phyloP scores from a whole-genome alignment of 2,797 vertebrate species.

The Siniperca scherzeri region DNA sequence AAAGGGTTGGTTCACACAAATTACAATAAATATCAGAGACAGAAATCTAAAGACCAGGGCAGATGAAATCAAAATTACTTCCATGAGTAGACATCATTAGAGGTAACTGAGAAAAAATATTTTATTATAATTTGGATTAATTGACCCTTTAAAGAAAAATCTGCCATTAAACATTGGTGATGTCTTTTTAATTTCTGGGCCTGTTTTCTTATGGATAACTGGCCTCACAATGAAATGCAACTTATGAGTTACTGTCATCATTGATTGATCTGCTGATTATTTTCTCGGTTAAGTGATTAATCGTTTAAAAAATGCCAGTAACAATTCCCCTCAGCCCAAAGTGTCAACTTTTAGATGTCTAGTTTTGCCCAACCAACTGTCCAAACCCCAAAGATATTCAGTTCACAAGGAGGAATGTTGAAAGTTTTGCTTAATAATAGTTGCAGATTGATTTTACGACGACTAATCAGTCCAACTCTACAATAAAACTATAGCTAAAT shows the following conservation, averaged over 20 bases:
- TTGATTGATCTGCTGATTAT: not conserved
- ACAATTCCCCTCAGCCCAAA: not conserved
- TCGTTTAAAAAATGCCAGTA: not conserved
- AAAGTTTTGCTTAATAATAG: not conserved
- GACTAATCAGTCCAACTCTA: not conserved
- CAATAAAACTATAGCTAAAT: not conserved
- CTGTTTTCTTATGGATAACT: not conserved
- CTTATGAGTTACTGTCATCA: not conserved
- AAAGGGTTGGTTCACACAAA: not conserved
- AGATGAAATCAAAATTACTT: not conserved
- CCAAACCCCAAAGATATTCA: not conserved
- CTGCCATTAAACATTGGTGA: not conserved
- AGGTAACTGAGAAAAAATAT: not conserved
- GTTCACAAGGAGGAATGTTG: not conserved
- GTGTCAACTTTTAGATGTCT: not conserved
- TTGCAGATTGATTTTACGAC: not conserved
- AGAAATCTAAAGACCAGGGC: not conserved
- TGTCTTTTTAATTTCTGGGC: not conserved
- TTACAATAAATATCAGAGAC: not conserved
- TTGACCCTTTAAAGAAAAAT: not conserved
- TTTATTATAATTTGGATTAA: not conserved
- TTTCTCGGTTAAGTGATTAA: not conserved
- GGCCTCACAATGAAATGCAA: not conserved
- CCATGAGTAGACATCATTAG: not conserved
- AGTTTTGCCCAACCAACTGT: not conserved